Conservation (phyloP, 2,113 vertebrate genomes). For the Corvus cornix region DNA sequence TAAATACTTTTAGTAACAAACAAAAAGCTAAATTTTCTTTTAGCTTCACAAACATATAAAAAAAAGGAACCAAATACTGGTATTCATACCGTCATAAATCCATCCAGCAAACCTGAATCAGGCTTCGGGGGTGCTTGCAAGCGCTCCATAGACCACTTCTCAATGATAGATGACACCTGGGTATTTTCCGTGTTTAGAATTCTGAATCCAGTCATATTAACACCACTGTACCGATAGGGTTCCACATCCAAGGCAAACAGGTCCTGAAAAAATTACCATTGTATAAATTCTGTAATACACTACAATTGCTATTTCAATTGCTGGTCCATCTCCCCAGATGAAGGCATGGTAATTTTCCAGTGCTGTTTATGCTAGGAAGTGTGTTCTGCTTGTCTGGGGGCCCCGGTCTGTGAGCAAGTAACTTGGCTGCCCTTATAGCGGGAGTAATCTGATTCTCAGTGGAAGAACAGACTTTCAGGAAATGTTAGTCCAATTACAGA, state of each 20-base stretch:
- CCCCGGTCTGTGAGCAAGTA: neutral
- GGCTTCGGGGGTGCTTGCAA: constrained; percentile 96
- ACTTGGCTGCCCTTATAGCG: neutral
- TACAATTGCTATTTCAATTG: neutral
- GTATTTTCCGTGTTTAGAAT: constrained; percentile 96
- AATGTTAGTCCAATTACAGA: neutral
- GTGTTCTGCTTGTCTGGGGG: neutral
- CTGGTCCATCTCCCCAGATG: neutral
- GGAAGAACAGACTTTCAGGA: neutral
- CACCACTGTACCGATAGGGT: constrained; percentile 94
- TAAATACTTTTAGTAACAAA: neutral
- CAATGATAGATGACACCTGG: constrained; percentile 95
- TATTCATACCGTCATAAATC: constrained; percentile 97
- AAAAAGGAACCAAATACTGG: neutral
- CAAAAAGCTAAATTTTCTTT: neutral
- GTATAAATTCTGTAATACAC: neutral
- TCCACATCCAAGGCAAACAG: constrained; percentile 96
- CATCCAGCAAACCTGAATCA: constrained; percentile 97
- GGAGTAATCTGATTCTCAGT: neutral
- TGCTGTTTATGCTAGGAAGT: neutral
- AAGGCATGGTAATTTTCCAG: neutral
- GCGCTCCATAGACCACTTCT: constrained; percentile 98
- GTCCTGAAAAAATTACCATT: constrained; percentile 77
- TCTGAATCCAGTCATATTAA: constrained; percentile 98
- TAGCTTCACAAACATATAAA: neutral